Evolutionary conservation across 2,113 vertebrate genomes (phyloP).

Genomic region (Lucifuga dentata): DNA sequence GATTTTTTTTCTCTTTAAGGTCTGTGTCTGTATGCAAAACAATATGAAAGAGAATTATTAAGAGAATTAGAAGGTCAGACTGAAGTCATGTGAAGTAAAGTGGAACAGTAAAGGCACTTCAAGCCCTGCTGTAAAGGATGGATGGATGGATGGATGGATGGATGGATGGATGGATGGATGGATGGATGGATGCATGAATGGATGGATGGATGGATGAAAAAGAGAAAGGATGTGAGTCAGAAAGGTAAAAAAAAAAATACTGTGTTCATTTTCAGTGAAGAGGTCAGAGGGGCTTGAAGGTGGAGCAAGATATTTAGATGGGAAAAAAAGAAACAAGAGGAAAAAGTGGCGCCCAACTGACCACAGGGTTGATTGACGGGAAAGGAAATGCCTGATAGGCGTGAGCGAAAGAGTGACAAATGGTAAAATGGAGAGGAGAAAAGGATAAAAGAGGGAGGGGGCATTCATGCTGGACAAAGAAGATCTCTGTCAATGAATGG

Average conservation of each 20-base stretch:
- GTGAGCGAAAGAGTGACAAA: background rate
- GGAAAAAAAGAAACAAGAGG: conserved; percentile 9
- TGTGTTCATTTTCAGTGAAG: background rate
- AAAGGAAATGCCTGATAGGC: conserved; percentile 38
- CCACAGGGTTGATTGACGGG: conserved; percentile 17
- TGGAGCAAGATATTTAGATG: background rate
- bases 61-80: conserved; percentile 36
- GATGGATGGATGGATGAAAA: conserved; percentile 25
- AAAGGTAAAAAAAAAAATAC: background rate
- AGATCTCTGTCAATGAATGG: conserved; percentile 71
- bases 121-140: conserved; percentile 23
- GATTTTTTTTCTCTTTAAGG: too few species aligned
- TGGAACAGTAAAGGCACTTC: conserved; percentile 45
- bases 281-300: background rate
- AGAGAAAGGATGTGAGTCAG: conserved; percentile 26
- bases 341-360: background rate
- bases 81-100: background rate
- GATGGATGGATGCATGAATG: conserved; percentile 6
- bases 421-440: conserved; percentile 39
- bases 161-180: conserved; percentile 21
- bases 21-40: too few species aligned
- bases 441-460: conserved; percentile 37
- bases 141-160: conserved; percentile 1
- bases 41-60: too few species aligned
- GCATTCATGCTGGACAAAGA: conserved; percentile 71